Evolutionary conservation across 2,797 vertebrate genomes (phyloP), one percentile per base, ranked within the genome.

Genomic region (Danio albolineatus): DNA sequence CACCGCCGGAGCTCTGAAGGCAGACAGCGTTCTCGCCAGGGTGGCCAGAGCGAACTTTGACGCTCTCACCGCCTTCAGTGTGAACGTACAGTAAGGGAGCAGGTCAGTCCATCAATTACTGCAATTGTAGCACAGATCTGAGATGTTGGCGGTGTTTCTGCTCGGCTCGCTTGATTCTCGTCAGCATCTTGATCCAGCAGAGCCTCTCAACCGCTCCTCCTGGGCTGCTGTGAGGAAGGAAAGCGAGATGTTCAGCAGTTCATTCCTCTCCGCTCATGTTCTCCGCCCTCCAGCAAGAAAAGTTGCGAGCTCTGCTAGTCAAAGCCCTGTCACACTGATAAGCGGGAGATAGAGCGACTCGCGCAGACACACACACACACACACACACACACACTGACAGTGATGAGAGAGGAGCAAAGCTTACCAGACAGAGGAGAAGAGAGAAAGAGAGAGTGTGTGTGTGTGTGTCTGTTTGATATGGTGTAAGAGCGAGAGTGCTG

Each of bases 271-370:
- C 5, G 21, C 71, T 60, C 13, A 53, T 61, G 54, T n/a, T 16
- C 5, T 71, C 48, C n/a, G 36, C 56, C 65, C 76, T 62, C 67
- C 4, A 49, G 64, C 46, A 38, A 41, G 57, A 69, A 78, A 69
- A 21, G 49, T 51, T 21, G 16, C 54, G 49, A 59, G 6, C 14
- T n/a, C 38, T 66, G 70, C 13, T 39, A 79, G 79, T 79, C 59
- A 65, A 64, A 75, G 79, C 64, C 48, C 6, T 38, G 75, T 78
- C 75, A 65, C 82, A 77, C 54, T 74, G 70, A 64, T 49, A 10
- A 75, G 61, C 4, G 12, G 21, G 56, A 28, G 41, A 81, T 61
- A 70, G 69, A 8, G 6, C 2, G 49, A 61, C 17, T 13, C 64
- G 49, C 44, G 10, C 71, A 6, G 19, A 43, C 6, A 8, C n/a